These are phyloP conservation scores for Tromatobia lineatoria DNA, from an alignment of 2,888 invertebrate species.

Conservation along the genomic window DNA sequence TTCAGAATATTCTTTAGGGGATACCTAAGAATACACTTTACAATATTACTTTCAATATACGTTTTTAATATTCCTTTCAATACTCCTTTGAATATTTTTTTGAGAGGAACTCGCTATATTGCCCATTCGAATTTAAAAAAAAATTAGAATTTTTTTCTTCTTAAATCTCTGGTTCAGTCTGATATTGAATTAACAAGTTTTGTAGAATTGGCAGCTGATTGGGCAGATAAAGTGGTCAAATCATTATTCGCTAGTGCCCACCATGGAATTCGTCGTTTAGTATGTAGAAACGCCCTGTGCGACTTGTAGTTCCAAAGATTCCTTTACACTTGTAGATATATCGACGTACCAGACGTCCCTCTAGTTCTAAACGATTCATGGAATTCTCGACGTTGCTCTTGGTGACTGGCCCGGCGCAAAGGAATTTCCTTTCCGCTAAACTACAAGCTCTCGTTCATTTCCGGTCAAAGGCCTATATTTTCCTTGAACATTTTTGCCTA, in stretches of 20 bases:
- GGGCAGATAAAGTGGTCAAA: conserved; percentile 27
- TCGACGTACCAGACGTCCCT: conserved; percentile 70
- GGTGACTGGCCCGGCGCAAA: background rate
- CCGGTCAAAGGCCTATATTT: background rate
- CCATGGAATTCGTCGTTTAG: conserved; percentile 68
- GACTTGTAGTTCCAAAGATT: conserved; percentile 72
- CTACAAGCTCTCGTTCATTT: background rate
- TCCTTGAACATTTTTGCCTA: background rate
- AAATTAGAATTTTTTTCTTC: too few species aligned
- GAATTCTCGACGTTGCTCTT: conserved; percentile 62
- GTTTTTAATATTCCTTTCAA: too few species aligned
- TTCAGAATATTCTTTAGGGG: too few species aligned
- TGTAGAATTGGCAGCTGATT: background rate
- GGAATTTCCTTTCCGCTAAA: conserved; percentile 20
- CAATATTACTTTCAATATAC: too few species aligned
- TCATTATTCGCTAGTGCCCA: conserved; percentile 24
- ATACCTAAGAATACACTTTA: too few species aligned
- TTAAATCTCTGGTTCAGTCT: background rate
- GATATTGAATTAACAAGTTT: background rate
- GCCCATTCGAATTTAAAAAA: too few species aligned
- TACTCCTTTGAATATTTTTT: too few species aligned
- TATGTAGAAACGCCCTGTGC: conserved; percentile 53
- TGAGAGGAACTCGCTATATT: too few species aligned
- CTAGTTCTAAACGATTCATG: conserved; percentile 69
- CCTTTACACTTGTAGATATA: conserved; percentile 71